These are phyloP conservation scores for Lindbergichthys nudifrons DNA, from an alignment of 2,797 vertebrate species.

Conservation along the genomic window DNA sequence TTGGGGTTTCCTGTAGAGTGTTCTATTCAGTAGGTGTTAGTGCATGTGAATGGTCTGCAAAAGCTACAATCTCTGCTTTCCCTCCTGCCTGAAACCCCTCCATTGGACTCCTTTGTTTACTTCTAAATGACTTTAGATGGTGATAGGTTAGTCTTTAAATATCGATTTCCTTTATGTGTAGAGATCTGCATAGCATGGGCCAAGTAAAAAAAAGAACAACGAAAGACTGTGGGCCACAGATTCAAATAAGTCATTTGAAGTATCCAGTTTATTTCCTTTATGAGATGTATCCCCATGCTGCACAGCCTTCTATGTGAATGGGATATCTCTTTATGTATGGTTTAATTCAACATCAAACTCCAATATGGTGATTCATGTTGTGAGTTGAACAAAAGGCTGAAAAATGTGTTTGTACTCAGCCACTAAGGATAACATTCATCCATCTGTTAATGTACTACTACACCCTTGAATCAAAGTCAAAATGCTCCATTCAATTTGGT, in stretches of 20 bases:
- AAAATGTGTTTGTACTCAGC: background rate
- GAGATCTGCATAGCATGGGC: too few species aligned
- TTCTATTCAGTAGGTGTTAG: too few species aligned
- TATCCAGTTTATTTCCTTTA: background rate
- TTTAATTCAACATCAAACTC: conserved; percentile 10
- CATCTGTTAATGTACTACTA: background rate
- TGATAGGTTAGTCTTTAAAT: too few species aligned
- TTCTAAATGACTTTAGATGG: too few species aligned
- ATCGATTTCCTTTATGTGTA: too few species aligned
- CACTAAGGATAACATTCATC: background rate
- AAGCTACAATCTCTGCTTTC: too few species aligned
- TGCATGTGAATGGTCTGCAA: too few species aligned
- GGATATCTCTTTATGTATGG: background rate
- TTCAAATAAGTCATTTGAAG: background rate
- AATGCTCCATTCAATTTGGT: background rate
- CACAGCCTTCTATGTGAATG: background rate
- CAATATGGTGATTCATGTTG: background rate
- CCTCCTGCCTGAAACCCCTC: too few species aligned
- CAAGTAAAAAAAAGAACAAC: too few species aligned
- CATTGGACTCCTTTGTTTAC: too few species aligned
- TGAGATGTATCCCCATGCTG: background rate
- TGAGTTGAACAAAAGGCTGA: background rate
- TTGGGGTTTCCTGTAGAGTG: too few species aligned
- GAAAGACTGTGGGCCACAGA: too few species aligned
- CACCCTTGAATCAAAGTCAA: background rate